Evolutionary conservation across 2,888 invertebrate genomes (phyloP).

Genomic region (Apamea crenata): DNA sequence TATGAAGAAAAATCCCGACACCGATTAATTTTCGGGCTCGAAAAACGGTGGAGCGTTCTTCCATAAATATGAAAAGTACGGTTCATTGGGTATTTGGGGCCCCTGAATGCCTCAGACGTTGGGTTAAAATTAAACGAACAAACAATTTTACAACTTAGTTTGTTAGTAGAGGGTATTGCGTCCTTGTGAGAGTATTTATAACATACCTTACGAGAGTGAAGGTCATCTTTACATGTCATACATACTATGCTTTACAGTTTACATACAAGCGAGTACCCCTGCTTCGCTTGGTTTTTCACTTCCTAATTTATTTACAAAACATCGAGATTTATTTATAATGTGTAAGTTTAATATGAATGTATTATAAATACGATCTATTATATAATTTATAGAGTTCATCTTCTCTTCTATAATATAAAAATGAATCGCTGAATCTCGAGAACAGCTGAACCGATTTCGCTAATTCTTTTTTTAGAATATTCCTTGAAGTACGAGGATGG

Average conservation of each 20-base stretch:
- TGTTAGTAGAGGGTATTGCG: neutral
- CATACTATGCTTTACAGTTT: neutral
- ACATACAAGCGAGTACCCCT: neutral
- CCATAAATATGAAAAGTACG: constrained; percentile 32
- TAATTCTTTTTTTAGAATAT: no score
- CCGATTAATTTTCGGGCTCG: constrained; percentile 14
- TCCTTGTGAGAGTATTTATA: constrained; percentile 17
- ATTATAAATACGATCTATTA: neutral
- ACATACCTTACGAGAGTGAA: neutral
- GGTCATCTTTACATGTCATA: neutral
- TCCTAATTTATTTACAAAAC: neutral
- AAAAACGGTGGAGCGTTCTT: constrained; percentile 21
- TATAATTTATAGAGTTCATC: no score
- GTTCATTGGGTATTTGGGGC: constrained; percentile 30
- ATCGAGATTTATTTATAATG: neutral
- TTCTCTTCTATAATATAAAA: no score
- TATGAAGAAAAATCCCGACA: neutral
- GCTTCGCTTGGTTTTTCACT: neutral
- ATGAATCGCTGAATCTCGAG: no score
- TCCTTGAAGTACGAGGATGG: no score
- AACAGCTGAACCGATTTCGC: no score
- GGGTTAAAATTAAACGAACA: constrained; percentile 11
- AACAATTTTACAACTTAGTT: constrained; percentile 32
- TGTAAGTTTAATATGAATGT: neutral
- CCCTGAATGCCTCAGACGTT: constrained; percentile 8